phyloP scores from a whole-genome alignment of 2,888 invertebrate genomes.

The Ectemnius continuus region DNA sequence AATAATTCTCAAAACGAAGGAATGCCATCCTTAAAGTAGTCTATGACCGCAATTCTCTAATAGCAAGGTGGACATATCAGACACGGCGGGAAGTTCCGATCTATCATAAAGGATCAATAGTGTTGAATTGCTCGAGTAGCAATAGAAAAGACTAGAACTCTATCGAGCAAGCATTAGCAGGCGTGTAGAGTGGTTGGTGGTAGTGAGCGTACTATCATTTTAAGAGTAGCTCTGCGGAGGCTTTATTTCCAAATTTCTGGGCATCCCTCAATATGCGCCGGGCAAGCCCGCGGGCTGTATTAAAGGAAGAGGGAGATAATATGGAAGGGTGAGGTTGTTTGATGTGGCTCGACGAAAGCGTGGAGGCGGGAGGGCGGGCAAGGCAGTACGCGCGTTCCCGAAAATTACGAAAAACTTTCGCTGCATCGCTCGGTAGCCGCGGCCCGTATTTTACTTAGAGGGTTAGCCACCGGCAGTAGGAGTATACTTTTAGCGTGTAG shows the following conservation, averaged over 20 bases:
- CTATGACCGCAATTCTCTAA: too few relatives aligned
- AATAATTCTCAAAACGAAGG: too few relatives aligned
- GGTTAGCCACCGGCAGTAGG: constrained; percentile 34
- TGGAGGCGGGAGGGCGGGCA: background rate
- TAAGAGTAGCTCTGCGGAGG: background rate
- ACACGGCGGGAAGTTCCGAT: too few relatives aligned
- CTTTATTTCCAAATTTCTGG: constrained; percentile 7
- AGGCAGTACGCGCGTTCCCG: constrained; percentile 8
- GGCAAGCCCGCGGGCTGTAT: background rate
- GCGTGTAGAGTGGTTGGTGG: too few relatives aligned
- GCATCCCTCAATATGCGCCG: constrained; percentile 8
- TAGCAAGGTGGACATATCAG: too few relatives aligned
- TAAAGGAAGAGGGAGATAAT: constrained; percentile 54
- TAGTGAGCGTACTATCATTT: background rate
- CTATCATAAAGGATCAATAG: too few relatives aligned
- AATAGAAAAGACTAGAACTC: too few relatives aligned
- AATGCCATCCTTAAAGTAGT: too few relatives aligned
- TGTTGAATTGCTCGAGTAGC: too few relatives aligned
- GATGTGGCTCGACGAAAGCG: constrained; percentile 56
- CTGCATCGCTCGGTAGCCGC: constrained; percentile 21
- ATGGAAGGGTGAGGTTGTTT: constrained; percentile 55
- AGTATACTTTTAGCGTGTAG: constrained; percentile 56
- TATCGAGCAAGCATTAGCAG: too few relatives aligned
- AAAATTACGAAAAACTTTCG: constrained; percentile 64
- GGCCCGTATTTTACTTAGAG: constrained; percentile 44